Conservation (phyloP, 2,888 invertebrate genomes). For the Athetis lepigone region DNA sequence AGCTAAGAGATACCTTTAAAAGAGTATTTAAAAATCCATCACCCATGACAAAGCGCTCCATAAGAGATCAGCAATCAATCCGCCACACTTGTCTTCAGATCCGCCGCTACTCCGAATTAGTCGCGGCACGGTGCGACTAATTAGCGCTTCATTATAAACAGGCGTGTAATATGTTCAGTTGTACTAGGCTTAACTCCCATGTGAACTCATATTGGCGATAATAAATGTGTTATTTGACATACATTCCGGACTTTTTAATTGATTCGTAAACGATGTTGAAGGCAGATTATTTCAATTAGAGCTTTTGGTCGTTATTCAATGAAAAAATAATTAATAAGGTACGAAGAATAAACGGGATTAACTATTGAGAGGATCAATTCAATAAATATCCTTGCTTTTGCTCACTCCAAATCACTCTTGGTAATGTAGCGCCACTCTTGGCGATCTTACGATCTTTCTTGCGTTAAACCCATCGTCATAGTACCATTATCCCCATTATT, state of each 20-base stretch:
- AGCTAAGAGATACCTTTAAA: not conserved
- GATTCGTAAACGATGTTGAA: too few species aligned
- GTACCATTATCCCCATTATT: too few species aligned
- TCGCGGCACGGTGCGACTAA: constrained; percentile 38
- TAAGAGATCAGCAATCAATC: constrained; percentile 42
- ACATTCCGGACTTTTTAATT: not conserved
- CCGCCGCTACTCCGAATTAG: constrained; percentile 38
- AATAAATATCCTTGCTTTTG: too few species aligned
- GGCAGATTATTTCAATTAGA: too few species aligned
- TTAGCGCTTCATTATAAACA: constrained; percentile 45
- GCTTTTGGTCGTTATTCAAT: too few species aligned
- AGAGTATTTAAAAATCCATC: constrained; percentile 1
- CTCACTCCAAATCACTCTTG: too few species aligned
- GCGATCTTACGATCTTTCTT: too few species aligned
- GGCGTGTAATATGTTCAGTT: constrained; percentile 45
- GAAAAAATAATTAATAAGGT: too few species aligned
- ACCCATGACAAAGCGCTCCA: constrained; percentile 2
- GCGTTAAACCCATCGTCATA: too few species aligned
- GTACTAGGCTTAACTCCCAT: constrained; percentile 31
- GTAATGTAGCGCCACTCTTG: too few species aligned
- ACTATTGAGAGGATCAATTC: too few species aligned
- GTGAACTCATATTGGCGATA: not conserved
- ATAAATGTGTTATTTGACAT: not conserved
- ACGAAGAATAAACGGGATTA: too few species aligned
- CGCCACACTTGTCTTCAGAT: constrained; percentile 39